Base-by-base conservation (phyloP, 1,140 invertebrate genomes). In the Penaeus indicus region DNA sequence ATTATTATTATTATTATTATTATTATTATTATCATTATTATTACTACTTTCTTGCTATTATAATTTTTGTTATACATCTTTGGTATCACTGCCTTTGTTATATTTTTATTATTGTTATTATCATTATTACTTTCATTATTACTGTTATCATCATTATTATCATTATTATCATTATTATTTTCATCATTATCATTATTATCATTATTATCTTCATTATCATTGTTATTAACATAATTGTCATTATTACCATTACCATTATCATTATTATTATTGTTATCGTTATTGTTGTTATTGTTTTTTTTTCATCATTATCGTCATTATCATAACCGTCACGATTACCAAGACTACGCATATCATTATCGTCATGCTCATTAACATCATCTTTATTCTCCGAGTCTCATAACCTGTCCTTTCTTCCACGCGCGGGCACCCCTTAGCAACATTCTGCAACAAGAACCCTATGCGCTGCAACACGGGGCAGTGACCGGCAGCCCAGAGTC, bases 291-390 rank as follows among this genome's bases (percentile, higher is more conserved):
- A 54, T 80, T 25, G 32, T 42, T 42, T 32, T 80, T 42, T 80
- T 80, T 32, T 80, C 54, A 80, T 80, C 25, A 80, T 80, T 80
- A 80, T 80, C 54, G 61, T 80, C 54, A 80, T 80, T 54, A 80
- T 80, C 54, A 80, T 80, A 3, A 80, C 54, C 11, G n/a, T 81
- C 60, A 22, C 60, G 47, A 60, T 54, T 81, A 60, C n/a, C 60
- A 60, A 54, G 10, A 60, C n/a, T 61, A 60, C 60, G 8, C 54
- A 60, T 80, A 5, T 80, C 54, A 80, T 10, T 80, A 10, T 80
- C 54, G 54, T 80, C 54, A 80, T 80, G 38, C 47, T 81, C 60
- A 81, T 54, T 81, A 81, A 19, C 27, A 60, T 54, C 0, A 60
- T n/a, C 60, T 2, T 81, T 54, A 47, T 81, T 4, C 18, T 4